Conservation (phyloP, 2,888 invertebrate genomes). For the Sinelater perroti region DNA sequence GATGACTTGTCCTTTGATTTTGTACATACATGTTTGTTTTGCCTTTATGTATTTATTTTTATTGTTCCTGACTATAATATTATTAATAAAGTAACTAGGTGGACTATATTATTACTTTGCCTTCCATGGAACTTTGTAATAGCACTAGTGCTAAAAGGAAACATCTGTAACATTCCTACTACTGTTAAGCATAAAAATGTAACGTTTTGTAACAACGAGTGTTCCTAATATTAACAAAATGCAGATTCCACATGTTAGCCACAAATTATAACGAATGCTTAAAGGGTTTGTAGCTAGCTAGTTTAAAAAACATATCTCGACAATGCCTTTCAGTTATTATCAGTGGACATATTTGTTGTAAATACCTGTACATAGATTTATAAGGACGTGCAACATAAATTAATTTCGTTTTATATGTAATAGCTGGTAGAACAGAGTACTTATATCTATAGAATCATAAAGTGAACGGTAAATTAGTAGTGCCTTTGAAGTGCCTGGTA, state of each 20-base stretch:
- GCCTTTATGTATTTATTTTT: conserved; percentile 58
- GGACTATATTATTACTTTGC: conserved; percentile 3
- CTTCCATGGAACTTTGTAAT: conserved; percentile 29
- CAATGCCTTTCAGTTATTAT: conserved; percentile 21
- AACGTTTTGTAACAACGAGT: conserved; percentile 22
- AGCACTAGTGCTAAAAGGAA: conserved; percentile 35
- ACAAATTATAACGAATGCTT: too few species aligned
- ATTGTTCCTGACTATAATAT: conserved; percentile 58
- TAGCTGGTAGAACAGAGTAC: conserved; percentile 48
- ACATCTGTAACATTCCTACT: conserved; percentile 34
- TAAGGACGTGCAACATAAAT: conserved; percentile 48
- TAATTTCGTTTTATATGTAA: conserved; percentile 37
- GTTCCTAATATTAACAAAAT: conserved; percentile 26
- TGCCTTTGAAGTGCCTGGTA: conserved; percentile 56
- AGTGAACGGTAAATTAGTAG: conserved; percentile 54
- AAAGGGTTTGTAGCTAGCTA: too few species aligned
- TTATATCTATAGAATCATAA: conserved; percentile 47
- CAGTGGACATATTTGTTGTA: conserved; percentile 50
- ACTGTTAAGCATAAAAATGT: conserved; percentile 23
- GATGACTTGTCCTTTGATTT: conserved; percentile 42
- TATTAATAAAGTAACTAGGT: conserved; percentile 7
- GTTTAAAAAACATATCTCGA: conserved; percentile 12
- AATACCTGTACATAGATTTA: conserved; percentile 53
- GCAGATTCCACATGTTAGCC: neutral
- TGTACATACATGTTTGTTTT: conserved; percentile 55